phyloP scores from a whole-genome alignment of 2,113 vertebrate genomes.

The Colossoma macropomum region DNA sequence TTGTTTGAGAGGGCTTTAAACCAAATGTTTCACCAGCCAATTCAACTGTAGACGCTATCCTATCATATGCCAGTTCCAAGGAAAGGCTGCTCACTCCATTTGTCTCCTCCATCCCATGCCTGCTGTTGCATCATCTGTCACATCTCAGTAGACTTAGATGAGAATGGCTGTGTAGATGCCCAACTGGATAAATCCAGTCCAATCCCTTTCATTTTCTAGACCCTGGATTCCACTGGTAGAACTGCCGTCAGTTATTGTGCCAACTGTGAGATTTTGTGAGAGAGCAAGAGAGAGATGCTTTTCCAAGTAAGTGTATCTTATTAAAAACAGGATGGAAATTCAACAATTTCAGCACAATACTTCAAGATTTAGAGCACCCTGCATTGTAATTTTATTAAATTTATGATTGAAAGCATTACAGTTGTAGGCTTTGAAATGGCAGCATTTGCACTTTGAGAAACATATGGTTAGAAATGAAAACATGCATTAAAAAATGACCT shows the following conservation, averaged over 20 bases:
- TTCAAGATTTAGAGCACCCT: background rate
- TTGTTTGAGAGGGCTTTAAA: background rate
- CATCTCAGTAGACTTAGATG: background rate
- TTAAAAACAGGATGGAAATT: background rate
- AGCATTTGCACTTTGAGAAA: background rate
- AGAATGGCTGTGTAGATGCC: background rate
- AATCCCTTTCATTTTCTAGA: background rate
- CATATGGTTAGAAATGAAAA: background rate
- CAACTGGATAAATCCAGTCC: background rate
- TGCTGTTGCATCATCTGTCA: no score
- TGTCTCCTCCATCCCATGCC: no score
- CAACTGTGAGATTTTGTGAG: background rate
- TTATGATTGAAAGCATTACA: background rate
- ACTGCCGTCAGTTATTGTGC: background rate
- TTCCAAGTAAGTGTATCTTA: background rate
- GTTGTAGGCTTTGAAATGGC: background rate
- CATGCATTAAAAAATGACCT: background rate
- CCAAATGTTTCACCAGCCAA: background rate
- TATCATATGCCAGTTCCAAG: background rate
- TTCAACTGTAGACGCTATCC: background rate
- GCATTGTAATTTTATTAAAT: background rate
- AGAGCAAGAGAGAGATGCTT: background rate
- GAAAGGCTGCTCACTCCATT: background rate
- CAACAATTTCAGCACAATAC: background rate
- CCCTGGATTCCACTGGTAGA: background rate